Percentiles rank a stretch among this genome's conserved stretches.
Conservation (phyloP, 64 coral and sea anemone genomes). For the Stylophora pistillata region DNA sequence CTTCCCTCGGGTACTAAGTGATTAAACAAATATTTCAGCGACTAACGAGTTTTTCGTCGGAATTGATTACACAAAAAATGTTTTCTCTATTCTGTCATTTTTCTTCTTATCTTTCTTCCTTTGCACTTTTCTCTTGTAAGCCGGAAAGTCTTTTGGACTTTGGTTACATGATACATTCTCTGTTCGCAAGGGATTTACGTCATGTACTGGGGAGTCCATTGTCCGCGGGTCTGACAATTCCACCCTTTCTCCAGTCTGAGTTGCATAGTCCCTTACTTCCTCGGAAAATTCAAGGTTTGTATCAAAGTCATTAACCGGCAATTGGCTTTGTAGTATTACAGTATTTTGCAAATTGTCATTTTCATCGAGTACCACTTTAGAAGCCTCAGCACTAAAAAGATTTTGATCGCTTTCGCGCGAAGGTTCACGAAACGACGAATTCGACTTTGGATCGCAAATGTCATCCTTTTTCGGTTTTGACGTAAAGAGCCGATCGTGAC, state of each 20-base stretch:
- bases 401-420: not conserved
- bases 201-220: not conserved
- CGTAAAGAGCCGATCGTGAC: too few species aligned
- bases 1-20: not conserved
- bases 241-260: not conserved
- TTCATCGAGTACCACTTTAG: not conserved
- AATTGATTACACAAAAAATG: conserved; percentile 54
- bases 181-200: not conserved
- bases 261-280: not conserved
- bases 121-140: conserved; percentile 36
- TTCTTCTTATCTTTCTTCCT: conserved; percentile 44
- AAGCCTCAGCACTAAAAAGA: not conserved
- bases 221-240: not conserved
- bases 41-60: not conserved
- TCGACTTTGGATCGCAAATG: too few species aligned
- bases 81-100: conserved; percentile 59
- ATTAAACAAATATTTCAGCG: not conserved
- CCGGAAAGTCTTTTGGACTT: conserved; percentile 1
- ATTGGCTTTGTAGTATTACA: not conserved
- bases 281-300: not conserved
- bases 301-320: not conserved
- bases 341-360: not conserved
- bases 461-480: too few species aligned
- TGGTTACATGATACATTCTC: not conserved
- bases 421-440: too few species aligned